Conservation (phyloP, 1,140 invertebrate species). For the Ceratina japonica region DNA sequence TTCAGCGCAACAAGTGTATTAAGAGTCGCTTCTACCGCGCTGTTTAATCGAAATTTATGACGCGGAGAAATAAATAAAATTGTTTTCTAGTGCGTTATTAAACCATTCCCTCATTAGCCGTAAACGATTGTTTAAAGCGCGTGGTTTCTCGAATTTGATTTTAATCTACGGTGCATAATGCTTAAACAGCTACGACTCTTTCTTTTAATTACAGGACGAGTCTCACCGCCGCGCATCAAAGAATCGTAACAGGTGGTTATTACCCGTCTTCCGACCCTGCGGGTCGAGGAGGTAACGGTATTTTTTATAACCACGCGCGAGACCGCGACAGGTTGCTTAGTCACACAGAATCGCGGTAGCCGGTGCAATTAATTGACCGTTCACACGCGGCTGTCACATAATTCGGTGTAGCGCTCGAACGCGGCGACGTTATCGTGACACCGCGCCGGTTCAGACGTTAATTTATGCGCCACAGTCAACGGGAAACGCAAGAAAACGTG, state of each 20-base stretch:
- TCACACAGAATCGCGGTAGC: slow-evolving; percentile 3
- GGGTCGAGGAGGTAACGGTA: not conserved
- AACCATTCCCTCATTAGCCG: too few relatives aligned
- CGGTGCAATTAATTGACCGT: slow-evolving; percentile 34
- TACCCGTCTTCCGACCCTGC: not conserved
- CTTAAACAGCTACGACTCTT: not conserved
- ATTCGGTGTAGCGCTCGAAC: slow-evolving; percentile 33
- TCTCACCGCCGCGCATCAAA: not conserved
- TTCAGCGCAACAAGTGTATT: too few relatives aligned
- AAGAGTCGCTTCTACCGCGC: too few relatives aligned
- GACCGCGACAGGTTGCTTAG: not conserved
- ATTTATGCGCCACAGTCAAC: slow-evolving; percentile 26
- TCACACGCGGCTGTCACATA: slow-evolving; percentile 33
- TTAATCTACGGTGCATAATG: not conserved
- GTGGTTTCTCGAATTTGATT: too few relatives aligned
- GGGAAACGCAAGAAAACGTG: slow-evolving; percentile 39
- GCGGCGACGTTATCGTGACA: slow-evolving; percentile 38
- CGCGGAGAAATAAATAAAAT: too few relatives aligned
- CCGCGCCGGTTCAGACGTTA: slow-evolving; percentile 24
- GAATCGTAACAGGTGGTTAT: not conserved
- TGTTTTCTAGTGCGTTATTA: too few relatives aligned
- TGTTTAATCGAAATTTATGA: too few relatives aligned
- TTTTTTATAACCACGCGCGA: not conserved
- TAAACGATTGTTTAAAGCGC: too few relatives aligned
- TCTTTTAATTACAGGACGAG: not conserved